phyloP scores from a whole-genome alignment of 92 coral and sea anemone species.

The Palythoa heliodiscus region DNA sequence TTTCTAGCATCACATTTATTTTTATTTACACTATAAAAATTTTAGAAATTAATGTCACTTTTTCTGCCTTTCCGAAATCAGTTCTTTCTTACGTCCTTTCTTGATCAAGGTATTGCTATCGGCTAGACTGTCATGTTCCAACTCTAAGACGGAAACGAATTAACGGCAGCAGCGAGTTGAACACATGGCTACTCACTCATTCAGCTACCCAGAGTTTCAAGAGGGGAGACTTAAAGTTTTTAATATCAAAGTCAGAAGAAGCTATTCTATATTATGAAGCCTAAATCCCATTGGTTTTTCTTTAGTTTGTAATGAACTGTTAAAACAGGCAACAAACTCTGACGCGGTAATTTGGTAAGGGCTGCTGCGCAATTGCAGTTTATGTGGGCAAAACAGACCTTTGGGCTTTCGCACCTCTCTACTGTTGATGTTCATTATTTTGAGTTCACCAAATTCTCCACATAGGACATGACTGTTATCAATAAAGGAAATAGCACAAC shows the following conservation, averaged over 20 bases:
- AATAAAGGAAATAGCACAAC: constrained; percentile 24
- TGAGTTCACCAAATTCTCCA: constrained; percentile 3
- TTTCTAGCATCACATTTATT: no score
- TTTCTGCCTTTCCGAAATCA: no score
- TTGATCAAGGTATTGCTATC: no score
- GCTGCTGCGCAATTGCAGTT: background rate
- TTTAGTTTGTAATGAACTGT: background rate
- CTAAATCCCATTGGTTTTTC: constrained; percentile 14
- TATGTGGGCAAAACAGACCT: constrained; percentile 20
- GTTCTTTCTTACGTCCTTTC: no score
- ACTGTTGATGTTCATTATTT: constrained; percentile 13
- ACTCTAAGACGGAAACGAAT: no score
- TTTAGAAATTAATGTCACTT: no score
- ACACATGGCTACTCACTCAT: no score
- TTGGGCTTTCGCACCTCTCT: background rate
- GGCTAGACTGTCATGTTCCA: no score
- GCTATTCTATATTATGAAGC: constrained; percentile 20
- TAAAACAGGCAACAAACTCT: constrained; percentile 31
- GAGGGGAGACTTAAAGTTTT: background rate
- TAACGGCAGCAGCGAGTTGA: no score
- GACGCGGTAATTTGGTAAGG: background rate
- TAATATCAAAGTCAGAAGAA: background rate
- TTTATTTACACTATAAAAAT: no score
- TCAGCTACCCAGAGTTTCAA: no score
- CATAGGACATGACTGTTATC: constrained; percentile 31